These are phyloP conservation scores for Drosophila kikkawai DNA, from an alignment of 1,140 invertebrate species.

Conservation along the genomic window DNA sequence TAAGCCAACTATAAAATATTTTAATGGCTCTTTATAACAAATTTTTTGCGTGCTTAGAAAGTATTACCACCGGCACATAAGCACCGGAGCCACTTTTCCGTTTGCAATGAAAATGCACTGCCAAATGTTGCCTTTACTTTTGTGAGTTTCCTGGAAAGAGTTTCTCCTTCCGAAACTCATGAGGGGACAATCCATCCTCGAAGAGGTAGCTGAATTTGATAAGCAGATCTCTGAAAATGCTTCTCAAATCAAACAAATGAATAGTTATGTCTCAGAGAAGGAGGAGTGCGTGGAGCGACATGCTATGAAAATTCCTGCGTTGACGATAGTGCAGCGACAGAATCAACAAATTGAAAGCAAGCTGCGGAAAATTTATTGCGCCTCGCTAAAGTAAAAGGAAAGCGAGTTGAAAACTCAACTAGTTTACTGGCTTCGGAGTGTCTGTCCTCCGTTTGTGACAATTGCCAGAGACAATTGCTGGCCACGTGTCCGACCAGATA, in stretches of 20 bases:
- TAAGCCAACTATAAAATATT: conserved; percentile 2
- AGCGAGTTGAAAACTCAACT: conserved; percentile 29
- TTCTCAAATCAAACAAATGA: conserved; percentile 34
- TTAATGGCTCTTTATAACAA: background rate
- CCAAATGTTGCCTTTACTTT: conserved; percentile 83
- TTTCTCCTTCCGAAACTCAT: conserved; percentile 15
- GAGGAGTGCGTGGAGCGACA: conserved; percentile 1
- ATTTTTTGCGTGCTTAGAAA: background rate
- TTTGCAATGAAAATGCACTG: conserved; percentile 66
- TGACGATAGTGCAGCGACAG: conserved; percentile 15
- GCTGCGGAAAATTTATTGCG: conserved; percentile 57
- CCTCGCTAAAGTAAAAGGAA: conserved; percentile 14
- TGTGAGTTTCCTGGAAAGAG: conserved; percentile 61
- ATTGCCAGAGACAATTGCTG: conserved; percentile 62
- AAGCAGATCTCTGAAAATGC: conserved; percentile 19
- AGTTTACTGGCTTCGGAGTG: conserved; percentile 31
- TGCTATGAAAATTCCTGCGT: conserved; percentile 29
- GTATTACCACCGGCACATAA: conserved; percentile 20
- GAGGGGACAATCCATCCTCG: conserved; percentile 8
- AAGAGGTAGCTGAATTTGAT: conserved; percentile 16
- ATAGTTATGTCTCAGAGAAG: conserved; percentile 14
- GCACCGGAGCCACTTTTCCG: conserved; percentile 68
- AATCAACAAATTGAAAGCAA: conserved; percentile 59
- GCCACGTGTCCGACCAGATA: conserved; percentile 66
- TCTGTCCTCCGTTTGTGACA: conserved; percentile 39